Conservation (phyloP, 1,140 invertebrate species). For the Atopsyche davidsoni region DNA sequence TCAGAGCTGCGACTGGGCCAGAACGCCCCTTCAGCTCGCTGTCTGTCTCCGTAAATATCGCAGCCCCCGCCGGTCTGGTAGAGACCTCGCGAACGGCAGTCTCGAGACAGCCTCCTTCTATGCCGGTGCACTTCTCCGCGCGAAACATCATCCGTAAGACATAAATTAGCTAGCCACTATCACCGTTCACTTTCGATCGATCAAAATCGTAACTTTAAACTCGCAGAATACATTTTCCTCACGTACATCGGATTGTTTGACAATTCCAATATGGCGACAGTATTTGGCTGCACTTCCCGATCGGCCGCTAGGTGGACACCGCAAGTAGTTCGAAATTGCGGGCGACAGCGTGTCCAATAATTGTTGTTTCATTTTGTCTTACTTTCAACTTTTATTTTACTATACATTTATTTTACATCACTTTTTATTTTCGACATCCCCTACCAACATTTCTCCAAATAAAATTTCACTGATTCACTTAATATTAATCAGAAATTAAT, state of each 20-base stretch:
- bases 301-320: conserved; percentile 10
- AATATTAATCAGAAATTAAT: too few species aligned
- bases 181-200: too few species aligned
- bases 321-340: too few species aligned
- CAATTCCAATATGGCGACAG: conserved; percentile 23
- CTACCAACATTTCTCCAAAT: too few species aligned
- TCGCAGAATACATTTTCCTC: conserved; percentile 11
- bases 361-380: too few species aligned
- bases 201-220: neutral
- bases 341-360: too few species aligned
- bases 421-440: too few species aligned
- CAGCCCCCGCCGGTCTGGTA: neutral
- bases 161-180: too few species aligned
- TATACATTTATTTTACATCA: too few species aligned
- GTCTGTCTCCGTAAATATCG: neutral
- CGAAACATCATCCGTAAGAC: conserved; percentile 17
- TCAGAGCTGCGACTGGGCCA: neutral
- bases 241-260: conserved; percentile 16
- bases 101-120: neutral
- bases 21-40: neutral
- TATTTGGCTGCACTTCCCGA: conserved; percentile 6
- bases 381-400: too few species aligned
- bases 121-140: conserved; percentile 7
- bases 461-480: too few species aligned
- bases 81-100: neutral